Evolutionary conservation across 2,888 invertebrate species (phyloP).

Genomic region (Polydrusus tereticollis): DNA sequence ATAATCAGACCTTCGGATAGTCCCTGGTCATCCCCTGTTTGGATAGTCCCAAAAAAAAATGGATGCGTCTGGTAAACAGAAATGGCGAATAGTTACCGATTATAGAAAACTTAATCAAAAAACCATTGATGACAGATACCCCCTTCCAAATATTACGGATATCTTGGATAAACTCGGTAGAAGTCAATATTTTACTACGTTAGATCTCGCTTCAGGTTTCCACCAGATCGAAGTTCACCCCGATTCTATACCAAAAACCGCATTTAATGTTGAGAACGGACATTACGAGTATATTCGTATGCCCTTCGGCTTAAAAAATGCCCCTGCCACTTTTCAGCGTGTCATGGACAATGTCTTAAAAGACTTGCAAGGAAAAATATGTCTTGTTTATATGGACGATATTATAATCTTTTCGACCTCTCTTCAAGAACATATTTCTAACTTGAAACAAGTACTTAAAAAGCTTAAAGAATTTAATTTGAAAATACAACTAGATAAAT

Average conservation of each 20-base stretch:
- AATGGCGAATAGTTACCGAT: constrained; percentile 45
- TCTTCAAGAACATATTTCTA: background rate
- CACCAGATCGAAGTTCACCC: background rate
- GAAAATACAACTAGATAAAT: background rate
- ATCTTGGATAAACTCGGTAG: constrained; percentile 47
- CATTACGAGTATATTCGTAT: constrained; percentile 60
- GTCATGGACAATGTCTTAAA: constrained; percentile 56
- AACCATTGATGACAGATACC: constrained; percentile 60
- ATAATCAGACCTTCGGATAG: constrained; percentile 53
- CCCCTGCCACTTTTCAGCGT: constrained; percentile 49
- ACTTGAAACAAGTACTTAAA: background rate
- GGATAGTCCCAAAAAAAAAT: background rate
- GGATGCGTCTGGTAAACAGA: constrained; percentile 43
- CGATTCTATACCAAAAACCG: constrained; percentile 56
- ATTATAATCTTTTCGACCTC: background rate
- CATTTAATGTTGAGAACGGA: constrained; percentile 57
- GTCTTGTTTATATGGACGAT: background rate
- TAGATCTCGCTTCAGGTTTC: background rate
- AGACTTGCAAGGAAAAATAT: constrained; percentile 13
- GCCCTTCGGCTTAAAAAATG: constrained; percentile 57
- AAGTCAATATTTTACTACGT: constrained; percentile 46
- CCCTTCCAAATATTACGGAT: constrained; percentile 56
- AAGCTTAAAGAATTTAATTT: background rate
- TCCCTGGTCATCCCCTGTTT: constrained; percentile 41
- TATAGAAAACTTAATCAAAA: constrained; percentile 1